These are phyloP conservation scores for Dasypus novemcinctus DNA, from an alignment of 2,113 vertebrate species.

Conservation along the genomic window DNA sequence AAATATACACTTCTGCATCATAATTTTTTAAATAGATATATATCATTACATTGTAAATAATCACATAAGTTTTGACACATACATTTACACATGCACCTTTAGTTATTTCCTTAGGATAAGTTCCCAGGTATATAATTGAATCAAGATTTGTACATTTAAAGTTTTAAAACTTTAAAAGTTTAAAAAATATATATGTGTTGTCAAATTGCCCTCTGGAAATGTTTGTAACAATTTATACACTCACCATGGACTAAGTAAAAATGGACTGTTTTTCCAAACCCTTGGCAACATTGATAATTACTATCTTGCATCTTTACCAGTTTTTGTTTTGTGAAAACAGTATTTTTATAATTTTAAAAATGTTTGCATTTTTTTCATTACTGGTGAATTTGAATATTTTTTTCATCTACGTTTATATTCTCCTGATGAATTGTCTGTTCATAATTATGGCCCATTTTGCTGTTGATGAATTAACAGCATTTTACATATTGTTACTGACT, in stretches of 20 bases:
- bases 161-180: slow-evolving; percentile 28
- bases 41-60: not conserved
- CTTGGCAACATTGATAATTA: not conserved
- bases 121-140: not conserved
- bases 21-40: not conserved
- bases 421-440: not conserved
- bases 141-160: slow-evolving; percentile 32
- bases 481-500: too few species aligned
- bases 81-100: not conserved
- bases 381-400: slow-evolving; percentile 22
- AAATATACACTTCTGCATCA: not conserved
- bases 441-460: slow-evolving; percentile 29
- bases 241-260: slow-evolving; percentile 9
- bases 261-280: not conserved
- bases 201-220: not conserved
- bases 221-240: not conserved
- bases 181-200: not conserved
- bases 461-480: not conserved
- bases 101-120: slow-evolving; percentile 20
- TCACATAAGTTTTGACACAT: not conserved
- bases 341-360: not conserved
- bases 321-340: not conserved
- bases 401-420: not conserved
- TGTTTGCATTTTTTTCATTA: not conserved
- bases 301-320: not conserved